A percentile compares a stretch with the other conserved stretches of the same genome.
Conservation (phyloP, 2,797 vertebrate genomes). For the Gymnoscopelus microlampas region DNA sequence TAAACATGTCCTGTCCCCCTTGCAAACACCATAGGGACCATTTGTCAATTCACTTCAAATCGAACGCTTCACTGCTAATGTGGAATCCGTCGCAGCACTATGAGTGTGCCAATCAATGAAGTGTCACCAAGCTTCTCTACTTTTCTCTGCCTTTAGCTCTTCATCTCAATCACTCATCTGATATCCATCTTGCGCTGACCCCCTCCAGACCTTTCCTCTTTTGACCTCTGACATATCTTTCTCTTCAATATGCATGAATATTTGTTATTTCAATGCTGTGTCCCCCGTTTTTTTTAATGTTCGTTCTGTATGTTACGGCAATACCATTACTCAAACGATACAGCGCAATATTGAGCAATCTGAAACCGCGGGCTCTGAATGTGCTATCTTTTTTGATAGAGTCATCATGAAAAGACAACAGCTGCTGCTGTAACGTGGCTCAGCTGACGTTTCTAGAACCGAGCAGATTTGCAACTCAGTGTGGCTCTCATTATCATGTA, state of each 20-base stretch:
- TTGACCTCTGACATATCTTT: slow-evolving; percentile 36
- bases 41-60: slow-evolving; percentile 65
- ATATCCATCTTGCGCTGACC: slow-evolving; percentile 46
- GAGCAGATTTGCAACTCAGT: slow-evolving; percentile 68
- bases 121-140: slow-evolving; percentile 52
- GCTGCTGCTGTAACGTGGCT: slow-evolving; percentile 49
- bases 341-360: slow-evolving; percentile 16
- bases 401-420: slow-evolving; percentile 58
- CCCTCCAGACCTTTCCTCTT: slow-evolving; percentile 39
- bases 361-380: slow-evolving; percentile 26
- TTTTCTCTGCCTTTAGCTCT: slow-evolving; percentile 41
- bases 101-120: slow-evolving; percentile 70
- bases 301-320: slow-evolving; percentile 25
- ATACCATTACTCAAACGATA: slow-evolving; percentile 34
- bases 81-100: slow-evolving; percentile 48
- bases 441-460: slow-evolving; percentile 56
- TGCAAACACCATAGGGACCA: slow-evolving; percentile 28
- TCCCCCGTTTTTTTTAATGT: slow-evolving; percentile 30
- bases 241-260: slow-evolving; percentile 46
- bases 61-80: slow-evolving; percentile 60
- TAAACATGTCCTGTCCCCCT: slow-evolving; percentile 59
- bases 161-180: slow-evolving; percentile 60
- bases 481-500: slow-evolving; percentile 69
- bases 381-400: slow-evolving; percentile 63
- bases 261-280: slow-evolving; percentile 24